Base-by-base conservation (phyloP, 2,113 vertebrate genomes). In the Forbesichthys papilliferus region DNA sequence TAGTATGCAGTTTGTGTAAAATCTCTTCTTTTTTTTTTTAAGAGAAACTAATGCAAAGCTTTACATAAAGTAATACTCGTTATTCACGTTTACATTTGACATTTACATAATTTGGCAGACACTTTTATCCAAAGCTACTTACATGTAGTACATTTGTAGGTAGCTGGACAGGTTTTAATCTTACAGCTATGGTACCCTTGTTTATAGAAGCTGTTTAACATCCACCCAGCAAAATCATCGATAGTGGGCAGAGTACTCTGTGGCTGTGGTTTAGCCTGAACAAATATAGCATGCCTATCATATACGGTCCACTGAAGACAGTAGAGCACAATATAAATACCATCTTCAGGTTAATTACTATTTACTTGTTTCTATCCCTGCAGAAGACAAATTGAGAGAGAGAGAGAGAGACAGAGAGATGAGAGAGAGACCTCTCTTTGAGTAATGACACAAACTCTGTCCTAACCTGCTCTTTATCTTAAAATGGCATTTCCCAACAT, bases 341-440 rank as follows among this genome's bases (percentile, higher is more conserved):
- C 36, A 8, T 42, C 36, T 8, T 42, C 56, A 53, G 12, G 46
- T 58, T 67, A 46, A 74, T 74, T 59, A 42, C 67, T 20, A 42
- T 42, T 42, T 42, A 42, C 36, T 42, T 7, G 3, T 42, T 42
- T 42, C 36, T 42, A 14, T 46, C 36, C 13, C 60, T 4, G 13
- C 16, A 7, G 3, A 42, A 54, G 33, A 66, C 33, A 11, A 0
- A 54, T 11, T 11, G 34, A 16, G 10, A 8, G 7, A 8, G 61
- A 48, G 46, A 46, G 61, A 34, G 61, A 20, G 20, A 20, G 27
- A 27, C 2, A 2, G 34, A 16, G 10, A 8, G 7, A 8, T 16
- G 20, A 46, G 61, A 34, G 61, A 16, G 9, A 16, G 61, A 27
- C 8, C 16, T 58, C 10, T 58, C 36, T 42, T 42, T 42, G 36